Base-by-base conservation (phyloP, 2,888 invertebrate genomes). In the Netelia melanura region DNA sequence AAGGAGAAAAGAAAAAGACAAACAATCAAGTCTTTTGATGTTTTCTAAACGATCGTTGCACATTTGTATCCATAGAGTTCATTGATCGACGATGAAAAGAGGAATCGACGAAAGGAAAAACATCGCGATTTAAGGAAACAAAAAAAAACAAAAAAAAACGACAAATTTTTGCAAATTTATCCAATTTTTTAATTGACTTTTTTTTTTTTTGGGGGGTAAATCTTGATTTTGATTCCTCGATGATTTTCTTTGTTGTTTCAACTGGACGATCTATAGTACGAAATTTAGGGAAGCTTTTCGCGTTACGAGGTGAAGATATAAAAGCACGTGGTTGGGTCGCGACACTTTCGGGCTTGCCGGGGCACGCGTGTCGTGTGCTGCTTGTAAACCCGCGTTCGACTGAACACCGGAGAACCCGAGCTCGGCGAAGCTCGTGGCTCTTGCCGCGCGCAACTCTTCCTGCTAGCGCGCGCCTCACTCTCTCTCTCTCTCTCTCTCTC, bases 371-470 rank as follows among this genome's bases (percentile, higher is more conserved):
- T 89, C 92, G 88, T 91, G 89, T 90, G 91, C 90, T 90, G 91
- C 90, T 91, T 91, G 92, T 92, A 91, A 92, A 92, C 93, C 91
- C 92, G 92, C 91, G 91, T 92, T 89, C 92, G 91, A 92, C 92
- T 92, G 92, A 92, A 86, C 80, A 76, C 71, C 84, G 74, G 84
- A 77, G 86, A 86, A 84, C 83, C 84, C 61, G 52, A 62, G 78
- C 77, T 81, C 74, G 65, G 76, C 78, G 65, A 75, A 83, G 87
- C 87, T 90, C 90, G 87, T 86, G 87, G 85, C 65, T 77, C 81
- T 83, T 77, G 85, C 81, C 81, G 85, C 87, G 87, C 86, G 71
- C 86, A 62, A 77, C 81, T 89, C 86, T 88, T 89, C 87, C 87
- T 86, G 85, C 86, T 88, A 88, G 84, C 86, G 84, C 86, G 78